phyloP scores from a whole-genome alignment of 2,888 invertebrate genomes.

The Drosophila kuntzei region DNA sequence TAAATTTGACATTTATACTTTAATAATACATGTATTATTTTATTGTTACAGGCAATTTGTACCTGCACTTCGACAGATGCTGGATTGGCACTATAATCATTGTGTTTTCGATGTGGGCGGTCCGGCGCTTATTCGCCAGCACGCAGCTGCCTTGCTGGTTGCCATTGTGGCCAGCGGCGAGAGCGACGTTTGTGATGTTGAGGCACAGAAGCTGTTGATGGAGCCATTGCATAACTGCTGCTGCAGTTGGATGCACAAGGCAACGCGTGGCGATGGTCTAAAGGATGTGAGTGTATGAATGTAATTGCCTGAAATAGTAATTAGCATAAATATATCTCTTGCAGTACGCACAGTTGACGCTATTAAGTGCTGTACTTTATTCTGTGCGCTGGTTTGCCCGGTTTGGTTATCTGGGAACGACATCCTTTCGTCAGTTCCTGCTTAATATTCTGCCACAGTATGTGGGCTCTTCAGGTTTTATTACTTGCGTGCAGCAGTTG shows the following conservation, averaged over 20 bases:
- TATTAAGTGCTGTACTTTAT: constrained; percentile 80
- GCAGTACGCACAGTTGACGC: constrained; percentile 84
- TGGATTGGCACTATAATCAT: constrained; percentile 85
- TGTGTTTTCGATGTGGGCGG: constrained; percentile 83
- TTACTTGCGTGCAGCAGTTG: constrained; percentile 69
- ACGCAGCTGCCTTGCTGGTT: constrained; percentile 84
- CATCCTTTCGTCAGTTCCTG: constrained; percentile 73
- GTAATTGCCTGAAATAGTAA: not conserved
- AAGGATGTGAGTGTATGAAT: constrained; percentile 73
- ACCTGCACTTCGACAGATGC: constrained; percentile 83
- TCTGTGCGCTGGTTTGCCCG: constrained; percentile 77
- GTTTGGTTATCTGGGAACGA: constrained; percentile 48
- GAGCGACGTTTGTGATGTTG: constrained; percentile 71
- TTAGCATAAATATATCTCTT: not conserved
- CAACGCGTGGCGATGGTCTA: constrained; percentile 64
- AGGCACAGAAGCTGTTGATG: constrained; percentile 73
- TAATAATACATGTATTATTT: constrained; percentile 13
- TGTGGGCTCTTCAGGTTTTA: constrained; percentile 75
- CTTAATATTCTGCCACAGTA: constrained; percentile 81
- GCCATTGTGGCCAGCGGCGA: constrained; percentile 78
- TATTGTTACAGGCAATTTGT: constrained; percentile 78
- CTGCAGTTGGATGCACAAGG: constrained; percentile 84
- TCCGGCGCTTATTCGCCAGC: constrained; percentile 83
- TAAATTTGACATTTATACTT: not conserved
- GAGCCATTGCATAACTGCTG: constrained; percentile 82